phyloP scores from a whole-genome alignment of 2,797 vertebrate genomes.

The Microhierax caerulescens region DNA sequence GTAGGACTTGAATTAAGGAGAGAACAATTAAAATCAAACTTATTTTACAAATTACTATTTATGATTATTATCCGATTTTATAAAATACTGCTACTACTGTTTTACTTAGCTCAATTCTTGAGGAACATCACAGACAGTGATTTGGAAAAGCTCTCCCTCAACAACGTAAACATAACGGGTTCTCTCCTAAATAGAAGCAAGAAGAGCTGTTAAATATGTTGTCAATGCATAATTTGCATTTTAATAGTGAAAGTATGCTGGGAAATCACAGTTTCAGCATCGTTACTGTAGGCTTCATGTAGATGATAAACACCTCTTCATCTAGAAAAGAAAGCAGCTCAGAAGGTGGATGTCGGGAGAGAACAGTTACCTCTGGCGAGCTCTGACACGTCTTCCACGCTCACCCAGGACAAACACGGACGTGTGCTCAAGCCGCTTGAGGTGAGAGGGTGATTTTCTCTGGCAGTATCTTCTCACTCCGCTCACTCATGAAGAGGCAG shows the following conservation, averaged over 20 bases:
- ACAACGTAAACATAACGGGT: background rate
- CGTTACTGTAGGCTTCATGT: background rate
- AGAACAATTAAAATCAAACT: background rate
- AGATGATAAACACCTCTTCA: background rate
- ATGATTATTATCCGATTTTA: background rate
- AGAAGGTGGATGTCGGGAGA: background rate
- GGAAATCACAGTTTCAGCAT: background rate
- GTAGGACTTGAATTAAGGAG: background rate
- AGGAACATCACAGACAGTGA: background rate
- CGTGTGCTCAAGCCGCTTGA: background rate
- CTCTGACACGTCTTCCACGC: background rate
- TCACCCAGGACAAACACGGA: background rate
- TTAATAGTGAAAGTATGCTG: background rate
- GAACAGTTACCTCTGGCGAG: background rate
- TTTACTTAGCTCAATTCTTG: background rate
- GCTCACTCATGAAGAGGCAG: background rate
- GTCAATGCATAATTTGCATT: background rate
- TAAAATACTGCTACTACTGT: background rate
- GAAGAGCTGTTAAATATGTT: background rate
- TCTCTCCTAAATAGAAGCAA: background rate
- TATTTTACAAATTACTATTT: background rate
- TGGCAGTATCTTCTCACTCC: background rate
- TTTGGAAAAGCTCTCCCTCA: background rate
- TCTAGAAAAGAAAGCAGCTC: background rate
- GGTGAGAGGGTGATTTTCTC: background rate